Evolutionary conservation across 2,797 vertebrate species (phyloP), one percentile per base, ranked within the genome.

Genomic region (Sebastes steindachneri): DNA sequence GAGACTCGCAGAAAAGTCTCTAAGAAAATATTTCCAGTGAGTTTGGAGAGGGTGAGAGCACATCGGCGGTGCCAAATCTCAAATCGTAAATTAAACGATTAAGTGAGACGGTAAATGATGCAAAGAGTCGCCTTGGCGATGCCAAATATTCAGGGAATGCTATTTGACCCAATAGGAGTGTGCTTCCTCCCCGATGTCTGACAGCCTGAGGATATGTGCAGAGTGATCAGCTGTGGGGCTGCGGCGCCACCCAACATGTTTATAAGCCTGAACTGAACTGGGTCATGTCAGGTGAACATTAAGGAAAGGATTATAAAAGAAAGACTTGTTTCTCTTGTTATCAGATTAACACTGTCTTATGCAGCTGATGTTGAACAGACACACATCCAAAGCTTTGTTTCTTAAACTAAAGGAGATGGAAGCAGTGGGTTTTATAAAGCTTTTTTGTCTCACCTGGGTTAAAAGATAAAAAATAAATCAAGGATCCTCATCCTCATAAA

Each of bases 111-210:
- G 82, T 71, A 84, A 93, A 77, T 84, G 71, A 90, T 78, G 82
- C 84, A 78, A 88, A 70, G 63, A 84, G 84, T 75, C 28, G 58
- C 73, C 60, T 64, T 54, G 5, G 73, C 29, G 31, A 78, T 86
- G 93, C 88, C 81, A 94, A 92, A 86, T 86, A 94, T 93, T 93
- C 79, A 33, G 83, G 64, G 87, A 94, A 94, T 93, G 88, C 77
- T 73, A 85, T 91, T 87, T 51, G 80, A 77, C 57, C 77, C 79
- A 82, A 63, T 45, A 45, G 62, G 64, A 86, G 82, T 11, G 57
- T 11, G 60, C 68, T 48, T 89, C 63, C 71, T 84, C 79, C 37
- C 66, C 25, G 15, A 63, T 70, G 78, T 54, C 35, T 78, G 62
- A 86, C 71, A 79, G 88, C 82, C 68, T 68, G 80, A 78, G 78